A percentile compares a stretch with the other conserved stretches of the same genome.
phyloP scores from a whole-genome alignment of 1,140 invertebrate genomes.

The Plutomurus gul region DNA sequence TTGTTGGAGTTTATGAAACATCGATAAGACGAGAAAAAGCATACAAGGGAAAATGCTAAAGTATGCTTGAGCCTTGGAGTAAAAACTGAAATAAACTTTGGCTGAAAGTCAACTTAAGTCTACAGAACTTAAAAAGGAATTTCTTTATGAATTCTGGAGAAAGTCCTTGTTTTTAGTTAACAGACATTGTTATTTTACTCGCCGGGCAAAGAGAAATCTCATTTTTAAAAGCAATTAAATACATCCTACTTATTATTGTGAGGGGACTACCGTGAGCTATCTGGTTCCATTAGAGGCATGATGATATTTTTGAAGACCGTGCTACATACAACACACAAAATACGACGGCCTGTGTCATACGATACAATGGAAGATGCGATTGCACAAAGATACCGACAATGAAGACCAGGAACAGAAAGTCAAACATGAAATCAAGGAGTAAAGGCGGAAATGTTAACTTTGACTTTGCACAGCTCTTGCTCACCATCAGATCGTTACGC shows the following conservation, averaged over 20 bases:
- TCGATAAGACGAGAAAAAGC: not conserved
- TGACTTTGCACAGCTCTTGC: conserved; percentile 12
- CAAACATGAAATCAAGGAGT: conserved; percentile 27
- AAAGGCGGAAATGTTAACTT: conserved; percentile 27
- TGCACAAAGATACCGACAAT: conserved; percentile 16
- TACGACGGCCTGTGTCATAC: not conserved
- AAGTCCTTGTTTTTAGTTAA: not conserved
- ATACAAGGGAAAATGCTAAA: not conserved
- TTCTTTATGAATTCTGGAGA: not conserved
- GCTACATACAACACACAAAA: not conserved
- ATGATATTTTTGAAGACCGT: not conserved
- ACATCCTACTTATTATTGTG: no score
- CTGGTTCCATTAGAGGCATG: not conserved
- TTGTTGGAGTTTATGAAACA: conserved; percentile 26
- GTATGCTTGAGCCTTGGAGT: not conserved
- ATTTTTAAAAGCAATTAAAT: not conserved
- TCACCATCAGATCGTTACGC: conserved; percentile 15
- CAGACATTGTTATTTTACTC: not conserved
- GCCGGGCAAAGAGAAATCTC: not conserved
- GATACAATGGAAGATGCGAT: conserved; percentile 6
- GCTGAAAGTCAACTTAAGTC: not conserved
- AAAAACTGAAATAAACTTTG: conserved; percentile 11
- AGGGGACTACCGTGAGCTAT: no score
- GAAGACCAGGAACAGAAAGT: conserved; percentile 15
- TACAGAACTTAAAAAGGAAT: not conserved